Conservation (phyloP, 2,797 vertebrate species). For the Protosalanx chinensis region DNA sequence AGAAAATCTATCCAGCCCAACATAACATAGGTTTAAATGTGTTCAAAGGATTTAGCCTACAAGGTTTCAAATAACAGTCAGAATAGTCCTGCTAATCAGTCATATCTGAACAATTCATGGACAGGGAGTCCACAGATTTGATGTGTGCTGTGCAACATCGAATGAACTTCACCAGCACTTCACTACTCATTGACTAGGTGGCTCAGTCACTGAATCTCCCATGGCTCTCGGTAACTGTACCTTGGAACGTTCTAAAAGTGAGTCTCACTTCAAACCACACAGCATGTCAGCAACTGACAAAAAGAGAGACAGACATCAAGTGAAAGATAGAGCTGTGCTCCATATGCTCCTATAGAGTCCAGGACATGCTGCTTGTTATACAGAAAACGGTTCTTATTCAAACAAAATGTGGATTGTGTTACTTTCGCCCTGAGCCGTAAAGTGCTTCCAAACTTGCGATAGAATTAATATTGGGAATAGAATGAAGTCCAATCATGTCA, state of each 20-base stretch:
- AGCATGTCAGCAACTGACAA: not conserved
- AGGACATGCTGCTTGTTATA: not conserved
- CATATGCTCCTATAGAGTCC: not conserved
- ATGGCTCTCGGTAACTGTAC: slow-evolving; percentile 11
- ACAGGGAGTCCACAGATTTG: not conserved
- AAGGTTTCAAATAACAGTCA: slow-evolving; percentile 4
- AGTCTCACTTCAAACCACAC: not conserved
- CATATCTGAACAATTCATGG: not conserved
- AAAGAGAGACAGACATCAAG: not conserved
- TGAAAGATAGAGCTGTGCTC: not conserved
- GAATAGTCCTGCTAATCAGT: not conserved
- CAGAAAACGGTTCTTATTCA: not conserved
- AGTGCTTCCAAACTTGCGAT: slow-evolving; percentile 74
- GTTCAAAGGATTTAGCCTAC: not conserved
- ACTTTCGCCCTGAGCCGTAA: slow-evolving; percentile 73
- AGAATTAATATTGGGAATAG: slow-evolving; percentile 48
- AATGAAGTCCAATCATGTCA: slow-evolving; percentile 37
- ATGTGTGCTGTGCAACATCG: slow-evolving; percentile 1
- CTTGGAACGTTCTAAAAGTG: slow-evolving; percentile 10
- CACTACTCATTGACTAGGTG: not conserved
- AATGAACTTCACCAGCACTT: not conserved
- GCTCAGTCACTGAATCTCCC: not conserved
- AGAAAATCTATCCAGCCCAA: slow-evolving; percentile 28
- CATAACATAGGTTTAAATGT: slow-evolving; percentile 26
- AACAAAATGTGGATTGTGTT: slow-evolving; percentile 36